phyloP scores from a whole-genome alignment of 2,113 vertebrate genomes.

The Ahaetulla prasina region DNA sequence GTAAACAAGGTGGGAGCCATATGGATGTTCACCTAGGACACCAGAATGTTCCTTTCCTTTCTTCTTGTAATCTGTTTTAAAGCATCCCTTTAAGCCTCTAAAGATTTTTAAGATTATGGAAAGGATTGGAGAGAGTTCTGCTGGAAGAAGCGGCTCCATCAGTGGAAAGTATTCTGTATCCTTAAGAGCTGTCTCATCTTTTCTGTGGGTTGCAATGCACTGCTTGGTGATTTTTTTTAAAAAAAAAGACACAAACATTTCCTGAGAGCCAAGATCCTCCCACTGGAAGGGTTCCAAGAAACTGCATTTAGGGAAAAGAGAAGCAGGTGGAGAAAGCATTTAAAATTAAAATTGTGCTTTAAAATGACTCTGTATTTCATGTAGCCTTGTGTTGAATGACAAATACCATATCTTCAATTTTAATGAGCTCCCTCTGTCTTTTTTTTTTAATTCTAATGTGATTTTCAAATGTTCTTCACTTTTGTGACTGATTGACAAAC shows the following conservation, averaged over 20 bases:
- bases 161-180: not conserved
- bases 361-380: constrained; percentile 17
- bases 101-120: not conserved
- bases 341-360: not conserved
- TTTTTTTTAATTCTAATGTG: not conserved
- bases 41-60: not conserved
- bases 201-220: not conserved
- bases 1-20: not conserved
- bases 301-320: not conserved
- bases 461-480: not conserved
- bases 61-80: not conserved
- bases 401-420: constrained; percentile 9
- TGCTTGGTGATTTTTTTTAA: not conserved
- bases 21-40: not conserved
- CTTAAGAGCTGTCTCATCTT: not conserved
- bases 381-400: not conserved
- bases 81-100: not conserved
- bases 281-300: not conserved
- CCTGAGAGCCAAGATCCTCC: not conserved
- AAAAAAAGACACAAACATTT: not conserved
- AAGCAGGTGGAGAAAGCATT: not conserved
- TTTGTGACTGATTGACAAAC: not conserved
- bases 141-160: not conserved
- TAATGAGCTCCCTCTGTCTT: not conserved
- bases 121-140: not conserved